These are phyloP conservation scores for Cuniculus paca DNA, from an alignment of 2,797 vertebrate species.

Conservation along the genomic window DNA sequence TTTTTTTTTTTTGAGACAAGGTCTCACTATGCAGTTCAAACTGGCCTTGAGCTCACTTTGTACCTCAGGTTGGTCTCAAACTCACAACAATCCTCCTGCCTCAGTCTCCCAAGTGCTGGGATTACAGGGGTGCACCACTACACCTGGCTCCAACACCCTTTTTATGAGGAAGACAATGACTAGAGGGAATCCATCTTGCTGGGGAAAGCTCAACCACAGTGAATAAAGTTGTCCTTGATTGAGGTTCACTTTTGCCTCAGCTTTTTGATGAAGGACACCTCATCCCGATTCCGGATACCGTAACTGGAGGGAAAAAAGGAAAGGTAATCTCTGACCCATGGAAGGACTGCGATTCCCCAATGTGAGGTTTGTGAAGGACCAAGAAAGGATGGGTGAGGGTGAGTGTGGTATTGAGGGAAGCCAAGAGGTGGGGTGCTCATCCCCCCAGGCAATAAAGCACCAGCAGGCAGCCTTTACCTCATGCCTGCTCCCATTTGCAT, in stretches of 20 bases:
- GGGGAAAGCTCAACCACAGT: no score
- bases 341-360: neutral
- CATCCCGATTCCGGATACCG: conserved; percentile 96
- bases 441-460: fast-evolving
- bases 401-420: no score
- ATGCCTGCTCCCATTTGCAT: fast-evolving
- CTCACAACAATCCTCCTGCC: no score
- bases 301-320: conserved; percentile 89
- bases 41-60: no score
- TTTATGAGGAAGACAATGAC: neutral
- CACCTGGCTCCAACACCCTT: no score
- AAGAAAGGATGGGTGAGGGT: neutral
- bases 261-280: conserved; percentile 97
- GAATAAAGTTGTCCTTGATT: neutral
- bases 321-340: neutral
- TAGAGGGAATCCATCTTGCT: neutral
- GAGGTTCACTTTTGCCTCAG: conserved; percentile 91
- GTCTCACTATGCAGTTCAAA: no score
- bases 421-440: neutral
- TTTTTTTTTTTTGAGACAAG: no score
- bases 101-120: no score
- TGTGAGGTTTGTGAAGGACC: neutral
- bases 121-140: no score
- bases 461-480: neutral
- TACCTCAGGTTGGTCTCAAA: no score